These are phyloP conservation scores for Zonotrichia albicollis DNA, from an alignment of 2,797 vertebrate genomes.

Conservation along the genomic window DNA sequence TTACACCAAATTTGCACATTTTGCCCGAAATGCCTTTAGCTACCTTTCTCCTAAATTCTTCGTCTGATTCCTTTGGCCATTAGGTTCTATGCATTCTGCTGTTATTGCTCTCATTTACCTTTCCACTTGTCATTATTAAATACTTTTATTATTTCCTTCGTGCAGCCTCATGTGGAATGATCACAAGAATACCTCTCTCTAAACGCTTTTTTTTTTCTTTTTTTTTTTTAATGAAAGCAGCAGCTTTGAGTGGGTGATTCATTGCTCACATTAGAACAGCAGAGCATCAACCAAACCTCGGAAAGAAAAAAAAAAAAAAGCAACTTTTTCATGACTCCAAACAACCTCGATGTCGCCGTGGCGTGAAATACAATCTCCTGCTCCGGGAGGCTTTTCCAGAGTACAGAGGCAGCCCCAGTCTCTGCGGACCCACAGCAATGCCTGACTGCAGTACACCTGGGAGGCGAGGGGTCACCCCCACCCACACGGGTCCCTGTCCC, in stretches of 20 bases:
- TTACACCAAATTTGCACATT: neutral
- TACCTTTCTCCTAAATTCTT: neutral
- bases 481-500: neutral
- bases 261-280: accelerated
- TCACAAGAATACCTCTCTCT: no score
- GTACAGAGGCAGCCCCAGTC: accelerated
- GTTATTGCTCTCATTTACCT: neutral
- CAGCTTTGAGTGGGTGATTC: neutral
- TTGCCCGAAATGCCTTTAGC: neutral
- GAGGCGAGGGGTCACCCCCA: neutral
- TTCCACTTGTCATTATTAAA: neutral
- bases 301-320: neutral
- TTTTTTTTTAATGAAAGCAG: no score
- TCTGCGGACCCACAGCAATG: accelerated
- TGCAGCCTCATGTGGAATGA: neutral
- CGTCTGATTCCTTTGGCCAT: neutral
- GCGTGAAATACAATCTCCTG: accelerated
- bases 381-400: neutral
- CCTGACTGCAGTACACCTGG: accelerated
- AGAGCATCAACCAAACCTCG: accelerated
- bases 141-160: neutral
- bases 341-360: accelerated
- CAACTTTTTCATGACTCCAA: neutral
- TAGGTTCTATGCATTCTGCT: neutral
- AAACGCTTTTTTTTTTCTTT: accelerated